phyloP scores from a whole-genome alignment of 2,113 vertebrate genomes.

The Notarius quadriscutis region DNA sequence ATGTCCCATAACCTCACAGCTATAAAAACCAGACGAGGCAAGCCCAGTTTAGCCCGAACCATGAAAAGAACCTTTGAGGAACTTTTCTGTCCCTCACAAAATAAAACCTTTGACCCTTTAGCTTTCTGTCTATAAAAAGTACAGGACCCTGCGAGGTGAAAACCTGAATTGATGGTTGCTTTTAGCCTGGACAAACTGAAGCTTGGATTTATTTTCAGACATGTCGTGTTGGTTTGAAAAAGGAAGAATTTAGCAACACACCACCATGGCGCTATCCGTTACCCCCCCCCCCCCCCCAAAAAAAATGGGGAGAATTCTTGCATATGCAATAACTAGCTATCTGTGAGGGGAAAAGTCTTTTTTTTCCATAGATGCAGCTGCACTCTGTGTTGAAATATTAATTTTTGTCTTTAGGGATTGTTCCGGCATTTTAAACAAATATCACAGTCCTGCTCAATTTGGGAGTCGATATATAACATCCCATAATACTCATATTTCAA shows the following conservation, averaged over 20 bases:
- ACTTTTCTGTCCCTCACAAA: constrained; percentile 18
- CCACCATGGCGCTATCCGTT: neutral
- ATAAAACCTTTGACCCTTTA: constrained; percentile 28
- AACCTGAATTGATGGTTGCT: constrained; percentile 1
- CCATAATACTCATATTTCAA: neutral
- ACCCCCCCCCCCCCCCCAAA: no score
- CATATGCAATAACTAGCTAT: no score
- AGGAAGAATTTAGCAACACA: neutral
- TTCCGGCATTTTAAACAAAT: neutral
- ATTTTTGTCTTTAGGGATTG: neutral
- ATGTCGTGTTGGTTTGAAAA: neutral
- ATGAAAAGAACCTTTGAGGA: constrained; percentile 30
- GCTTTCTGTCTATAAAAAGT: constrained; percentile 20
- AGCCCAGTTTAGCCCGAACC: constrained; percentile 19
- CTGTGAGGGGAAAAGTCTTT: neutral
- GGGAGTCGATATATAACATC: neutral
- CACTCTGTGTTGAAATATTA: neutral
- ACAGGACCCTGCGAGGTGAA: constrained; percentile 9
- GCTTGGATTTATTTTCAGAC: constrained; percentile 4
- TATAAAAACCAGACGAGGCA: constrained; percentile 28
- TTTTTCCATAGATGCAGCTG: neutral
- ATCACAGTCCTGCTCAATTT: neutral
- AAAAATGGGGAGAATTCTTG: no score
- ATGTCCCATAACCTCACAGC: constrained; percentile 32
- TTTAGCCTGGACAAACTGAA: neutral